Base-by-base conservation (phyloP, 2,888 invertebrate genomes). In the Icerya purchasi region DNA sequence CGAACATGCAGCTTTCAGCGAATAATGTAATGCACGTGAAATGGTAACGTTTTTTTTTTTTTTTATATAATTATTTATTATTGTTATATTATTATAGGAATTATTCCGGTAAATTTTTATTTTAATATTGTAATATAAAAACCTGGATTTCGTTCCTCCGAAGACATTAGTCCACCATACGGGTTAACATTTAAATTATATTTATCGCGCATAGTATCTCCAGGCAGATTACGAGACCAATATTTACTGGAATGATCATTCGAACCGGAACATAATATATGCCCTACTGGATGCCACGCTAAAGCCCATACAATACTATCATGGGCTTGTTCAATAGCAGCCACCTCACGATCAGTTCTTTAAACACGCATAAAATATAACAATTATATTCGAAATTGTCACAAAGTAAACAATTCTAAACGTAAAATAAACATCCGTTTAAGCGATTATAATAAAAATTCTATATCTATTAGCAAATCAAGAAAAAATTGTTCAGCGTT, bases 191-290 rank as follows among this genome's bases (percentile, higher is more conserved):
- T 94, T 63, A 94, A 76, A 72, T 94, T 93, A 72, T 96, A 97
- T 73, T 94, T 93, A 72, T 98, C 98, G 69, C 94, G 81, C 91
- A 97, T 96, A 61, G 85, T 79, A 75, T 99, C 98, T 21, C 98
- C 98, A 0, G 98, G 98, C 55, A 97, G 80, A 74, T 98, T 98
- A 63, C 98, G 77, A 1, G 98, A 96, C 98, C 98, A 99, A 75
- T 99, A 99, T 74, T 98, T 98, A 22, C 84, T 88, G 23, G 96
- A 92, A 69, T 98, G 97, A 74, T 99, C 98, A 74, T 99, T 99
- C n/a, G 97, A 97, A 0, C 97, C 98, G 2, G 97, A 94, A 69
- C 94, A 96, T 36, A 99, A 76, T 67, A 99, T 97, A 69, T 99
- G 98, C 1, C 98, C 98, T 20, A 98, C 75, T 0, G 98, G 98